These are phyloP conservation scores for Limnephilus auricula DNA, from an alignment of 2,888 invertebrate species.

Conservation along the genomic window DNA sequence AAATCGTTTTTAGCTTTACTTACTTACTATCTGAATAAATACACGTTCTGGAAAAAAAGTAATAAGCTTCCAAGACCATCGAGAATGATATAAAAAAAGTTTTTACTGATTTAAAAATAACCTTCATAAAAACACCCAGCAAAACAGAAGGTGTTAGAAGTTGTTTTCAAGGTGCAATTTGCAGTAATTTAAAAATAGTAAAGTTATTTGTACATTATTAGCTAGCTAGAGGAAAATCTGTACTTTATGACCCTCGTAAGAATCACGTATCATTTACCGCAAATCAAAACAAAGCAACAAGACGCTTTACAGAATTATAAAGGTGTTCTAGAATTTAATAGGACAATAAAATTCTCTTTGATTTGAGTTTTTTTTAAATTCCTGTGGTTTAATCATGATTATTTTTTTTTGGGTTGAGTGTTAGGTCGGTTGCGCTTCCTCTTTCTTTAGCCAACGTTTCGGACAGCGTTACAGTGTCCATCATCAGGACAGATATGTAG, in stretches of 20 bases:
- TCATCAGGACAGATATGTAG: too few species aligned
- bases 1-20: neutral
- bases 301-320: neutral
- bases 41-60: neutral
- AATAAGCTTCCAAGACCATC: neutral
- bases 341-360: too few species aligned
- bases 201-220: neutral
- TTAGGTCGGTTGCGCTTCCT: too few species aligned
- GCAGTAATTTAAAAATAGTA: neutral
- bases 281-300: neutral
- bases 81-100: neutral
- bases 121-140: neutral
- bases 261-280: neutral
- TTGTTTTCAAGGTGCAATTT: constrained; percentile 2
- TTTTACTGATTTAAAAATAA: neutral
- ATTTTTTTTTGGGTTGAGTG: too few species aligned
- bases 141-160: neutral
- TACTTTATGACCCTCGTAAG: neutral
- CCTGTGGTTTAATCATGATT: too few species aligned
- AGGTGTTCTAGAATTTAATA: neutral
- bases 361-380: too few species aligned
- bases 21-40: neutral
- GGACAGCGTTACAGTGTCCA: too few species aligned
- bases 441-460: too few species aligned
- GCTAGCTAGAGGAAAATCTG: neutral